Percentiles rank a stretch among this genome's conserved stretches.
phyloP scores from a whole-genome alignment of 2,797 vertebrate species.

The Oreochromis grahami region DNA sequence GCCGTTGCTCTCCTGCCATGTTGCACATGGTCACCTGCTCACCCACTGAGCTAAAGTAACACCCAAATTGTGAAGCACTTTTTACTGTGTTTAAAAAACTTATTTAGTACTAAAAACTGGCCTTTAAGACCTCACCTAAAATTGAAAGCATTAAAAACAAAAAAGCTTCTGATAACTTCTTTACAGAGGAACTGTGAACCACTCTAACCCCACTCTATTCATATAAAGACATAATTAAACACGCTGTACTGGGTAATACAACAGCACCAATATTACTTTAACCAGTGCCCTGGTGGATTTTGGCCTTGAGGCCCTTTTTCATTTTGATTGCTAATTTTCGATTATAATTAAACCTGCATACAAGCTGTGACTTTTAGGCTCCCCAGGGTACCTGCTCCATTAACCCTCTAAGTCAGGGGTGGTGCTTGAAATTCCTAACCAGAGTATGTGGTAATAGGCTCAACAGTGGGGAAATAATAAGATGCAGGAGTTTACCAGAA shows the following conservation, averaged over 20 bases:
- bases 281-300: neutral
- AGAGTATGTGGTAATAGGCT: neutral
- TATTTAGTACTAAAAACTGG: neutral
- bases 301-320: neutral
- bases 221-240: neutral
- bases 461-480: rapidly evolving
- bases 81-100: neutral
- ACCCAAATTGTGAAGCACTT: neutral
- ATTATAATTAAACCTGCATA: neutral
- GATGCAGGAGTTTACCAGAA: constrained; percentile 19
- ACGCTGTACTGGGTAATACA: neutral
- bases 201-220: neutral
- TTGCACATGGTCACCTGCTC: neutral
- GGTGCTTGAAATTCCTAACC: neutral
- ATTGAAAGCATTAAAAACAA: neutral
- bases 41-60: neutral
- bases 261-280: neutral
- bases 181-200: neutral
- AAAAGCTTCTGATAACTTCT: neutral
- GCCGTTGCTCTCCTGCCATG: neutral
- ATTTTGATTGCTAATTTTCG: neutral
- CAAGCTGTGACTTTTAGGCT: neutral
- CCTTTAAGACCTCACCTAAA: neutral
- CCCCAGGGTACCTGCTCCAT: neutral
- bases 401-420: neutral